Conservation (phyloP, 2,888 invertebrate species). For the Lampropteryx suffumata region DNA sequence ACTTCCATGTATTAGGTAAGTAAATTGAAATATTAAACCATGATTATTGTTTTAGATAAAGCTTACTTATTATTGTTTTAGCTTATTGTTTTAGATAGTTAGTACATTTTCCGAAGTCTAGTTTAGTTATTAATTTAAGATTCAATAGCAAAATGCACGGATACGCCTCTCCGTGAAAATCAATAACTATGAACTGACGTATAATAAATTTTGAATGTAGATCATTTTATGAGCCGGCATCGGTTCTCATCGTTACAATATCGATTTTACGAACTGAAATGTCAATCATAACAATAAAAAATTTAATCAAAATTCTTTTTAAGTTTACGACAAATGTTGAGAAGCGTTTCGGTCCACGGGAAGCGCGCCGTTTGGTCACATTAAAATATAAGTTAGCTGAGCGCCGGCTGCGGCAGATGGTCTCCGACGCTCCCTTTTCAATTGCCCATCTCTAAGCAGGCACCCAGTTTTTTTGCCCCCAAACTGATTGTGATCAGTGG, state of each 20-base stretch:
- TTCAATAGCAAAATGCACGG: too few species aligned
- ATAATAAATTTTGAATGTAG: slow-evolving; percentile 23
- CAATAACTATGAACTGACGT: neutral
- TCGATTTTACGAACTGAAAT: slow-evolving; percentile 28
- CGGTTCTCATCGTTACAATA: slow-evolving; percentile 24
- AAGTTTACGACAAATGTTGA: slow-evolving; percentile 39
- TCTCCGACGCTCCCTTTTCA: slow-evolving; percentile 67
- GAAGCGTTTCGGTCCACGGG: slow-evolving; percentile 21
- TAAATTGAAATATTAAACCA: too few species aligned
- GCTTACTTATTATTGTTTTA: too few species aligned
- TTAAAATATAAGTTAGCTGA: slow-evolving; percentile 39
- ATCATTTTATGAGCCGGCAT: slow-evolving; percentile 26
- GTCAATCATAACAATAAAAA: slow-evolving; percentile 36
- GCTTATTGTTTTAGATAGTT: too few species aligned
- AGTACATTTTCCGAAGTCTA: too few species aligned
- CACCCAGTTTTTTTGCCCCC: slow-evolving; percentile 60
- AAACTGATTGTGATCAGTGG: slow-evolving; percentile 69
- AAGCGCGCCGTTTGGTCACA: slow-evolving; percentile 51
- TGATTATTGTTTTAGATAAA: too few species aligned
- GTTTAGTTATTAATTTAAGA: too few species aligned
- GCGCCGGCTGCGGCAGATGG: slow-evolving; percentile 74
- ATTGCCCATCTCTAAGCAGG: slow-evolving; percentile 68
- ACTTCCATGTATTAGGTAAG: too few species aligned
- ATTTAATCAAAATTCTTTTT: slow-evolving; percentile 42
- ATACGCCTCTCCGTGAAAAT: too few species aligned